A percentile compares a stretch with the other conserved stretches of the same genome.
Conservation (phyloP, 2,888 invertebrate species). For the Sinelater perroti region DNA sequence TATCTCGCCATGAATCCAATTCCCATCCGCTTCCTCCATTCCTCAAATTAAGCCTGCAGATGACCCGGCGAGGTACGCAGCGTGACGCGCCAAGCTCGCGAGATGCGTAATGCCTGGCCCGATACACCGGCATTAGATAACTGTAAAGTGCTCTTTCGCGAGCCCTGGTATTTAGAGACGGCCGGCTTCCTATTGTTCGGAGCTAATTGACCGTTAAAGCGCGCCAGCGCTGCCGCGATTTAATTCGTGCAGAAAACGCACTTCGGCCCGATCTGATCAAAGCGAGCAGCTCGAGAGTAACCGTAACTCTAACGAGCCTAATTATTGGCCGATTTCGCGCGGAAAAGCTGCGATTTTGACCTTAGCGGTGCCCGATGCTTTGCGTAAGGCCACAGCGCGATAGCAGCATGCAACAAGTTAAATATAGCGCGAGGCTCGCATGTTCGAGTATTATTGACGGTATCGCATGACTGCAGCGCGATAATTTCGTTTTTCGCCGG, state of each 20-base stretch:
- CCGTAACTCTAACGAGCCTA: too few relatives aligned
- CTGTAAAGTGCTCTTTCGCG: not conserved
- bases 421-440: constrained; percentile 1
- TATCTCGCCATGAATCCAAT: too few relatives aligned
- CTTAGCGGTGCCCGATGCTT: not conserved
- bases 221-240: too few relatives aligned
- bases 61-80: constrained; percentile 10
- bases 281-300: too few relatives aligned
- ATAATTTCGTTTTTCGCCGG: constrained; percentile 10
- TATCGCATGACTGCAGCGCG: constrained; percentile 15
- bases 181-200: too few relatives aligned
- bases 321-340: too few relatives aligned
- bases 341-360: too few relatives aligned
- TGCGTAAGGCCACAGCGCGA: not conserved
- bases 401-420: constrained; percentile 14
- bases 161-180: too few relatives aligned
- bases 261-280: too few relatives aligned
- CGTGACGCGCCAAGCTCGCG: constrained; percentile 13
- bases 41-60: constrained; percentile 12
- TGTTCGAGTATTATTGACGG: not conserved
- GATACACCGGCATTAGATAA: constrained; percentile 4
- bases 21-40: too few relatives aligned
- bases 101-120: constrained; percentile 16
- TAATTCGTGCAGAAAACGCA: too few relatives aligned
- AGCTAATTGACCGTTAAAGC: too few relatives aligned